phyloP scores from a whole-genome alignment of 2,113 vertebrate genomes.

The Pelodiscus sinensis region DNA sequence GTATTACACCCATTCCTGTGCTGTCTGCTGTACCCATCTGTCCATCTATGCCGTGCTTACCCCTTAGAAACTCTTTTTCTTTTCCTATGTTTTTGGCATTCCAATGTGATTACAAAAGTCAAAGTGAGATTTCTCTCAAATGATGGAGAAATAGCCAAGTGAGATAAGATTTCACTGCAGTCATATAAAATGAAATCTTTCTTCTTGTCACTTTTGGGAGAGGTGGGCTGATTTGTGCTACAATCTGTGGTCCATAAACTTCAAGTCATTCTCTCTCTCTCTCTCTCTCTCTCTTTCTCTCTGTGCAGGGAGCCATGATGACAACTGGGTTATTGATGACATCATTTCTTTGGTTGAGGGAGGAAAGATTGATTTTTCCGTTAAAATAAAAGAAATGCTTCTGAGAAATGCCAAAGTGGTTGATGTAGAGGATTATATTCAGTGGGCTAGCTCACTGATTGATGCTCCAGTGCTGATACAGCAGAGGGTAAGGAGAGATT shows the following conservation, averaged over 20 bases:
- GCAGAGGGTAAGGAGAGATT: constrained; percentile 58
- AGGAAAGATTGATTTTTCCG: constrained; percentile 76
- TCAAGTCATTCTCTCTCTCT: background rate
- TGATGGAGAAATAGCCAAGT: background rate
- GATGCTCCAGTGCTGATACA: constrained; percentile 81
- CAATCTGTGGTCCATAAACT: background rate
- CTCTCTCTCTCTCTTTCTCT: background rate
- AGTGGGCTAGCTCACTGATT: constrained; percentile 83
- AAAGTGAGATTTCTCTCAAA: background rate
- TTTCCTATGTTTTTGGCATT: background rate
- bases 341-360: constrained; percentile 85
- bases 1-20: background rate
- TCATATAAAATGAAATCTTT: background rate
- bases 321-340: constrained; percentile 75
- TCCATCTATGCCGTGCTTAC: background rate
- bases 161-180: background rate
- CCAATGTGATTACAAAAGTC: background rate
- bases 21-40: background rate
- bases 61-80: background rate
- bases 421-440: constrained; percentile 75
- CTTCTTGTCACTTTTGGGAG: background rate
- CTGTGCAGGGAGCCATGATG: background rate
- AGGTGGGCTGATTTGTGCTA: fast-evolving
- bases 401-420: constrained; percentile 58
- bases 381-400: constrained; percentile 82